Percentiles rank a stretch among this genome's conserved stretches.
Conservation (phyloP, 2,113 vertebrate genomes). For the Lanius ludovicianus region DNA sequence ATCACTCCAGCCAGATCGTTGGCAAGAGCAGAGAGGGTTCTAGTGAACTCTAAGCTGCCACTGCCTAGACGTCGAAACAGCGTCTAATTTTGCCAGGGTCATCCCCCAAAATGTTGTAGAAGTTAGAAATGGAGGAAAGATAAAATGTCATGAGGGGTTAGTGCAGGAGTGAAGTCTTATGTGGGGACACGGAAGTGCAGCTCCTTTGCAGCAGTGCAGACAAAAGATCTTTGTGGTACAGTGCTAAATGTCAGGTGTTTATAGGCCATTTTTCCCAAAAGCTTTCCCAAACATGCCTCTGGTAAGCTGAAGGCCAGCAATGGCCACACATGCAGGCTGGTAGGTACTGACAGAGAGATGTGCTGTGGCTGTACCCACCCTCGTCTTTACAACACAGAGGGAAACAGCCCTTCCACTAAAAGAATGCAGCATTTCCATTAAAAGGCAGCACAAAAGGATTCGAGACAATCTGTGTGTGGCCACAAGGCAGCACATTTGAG, state of each 20-base stretch:
- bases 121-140: background rate
- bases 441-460: background rate
- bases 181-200: accelerated
- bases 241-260: accelerated
- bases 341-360: background rate
- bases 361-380: background rate
- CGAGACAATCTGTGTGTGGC: background rate
- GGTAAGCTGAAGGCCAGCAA: background rate
- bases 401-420: background rate
- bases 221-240: background rate
- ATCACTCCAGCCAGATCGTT: background rate
- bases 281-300: background rate
- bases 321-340: background rate
- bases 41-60: background rate
- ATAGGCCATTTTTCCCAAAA: background rate
- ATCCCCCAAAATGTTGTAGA: background rate
- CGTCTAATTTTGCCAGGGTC: background rate
- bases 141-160: background rate
- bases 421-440: background rate
- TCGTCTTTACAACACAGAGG: background rate
- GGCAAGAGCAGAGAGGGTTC: background rate
- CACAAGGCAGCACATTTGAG: background rate
- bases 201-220: background rate
- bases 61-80: background rate
- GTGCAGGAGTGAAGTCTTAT: background rate